Evolutionary conservation across 2,113 vertebrate species (phyloP).

Genomic region (Apus apus): DNA sequence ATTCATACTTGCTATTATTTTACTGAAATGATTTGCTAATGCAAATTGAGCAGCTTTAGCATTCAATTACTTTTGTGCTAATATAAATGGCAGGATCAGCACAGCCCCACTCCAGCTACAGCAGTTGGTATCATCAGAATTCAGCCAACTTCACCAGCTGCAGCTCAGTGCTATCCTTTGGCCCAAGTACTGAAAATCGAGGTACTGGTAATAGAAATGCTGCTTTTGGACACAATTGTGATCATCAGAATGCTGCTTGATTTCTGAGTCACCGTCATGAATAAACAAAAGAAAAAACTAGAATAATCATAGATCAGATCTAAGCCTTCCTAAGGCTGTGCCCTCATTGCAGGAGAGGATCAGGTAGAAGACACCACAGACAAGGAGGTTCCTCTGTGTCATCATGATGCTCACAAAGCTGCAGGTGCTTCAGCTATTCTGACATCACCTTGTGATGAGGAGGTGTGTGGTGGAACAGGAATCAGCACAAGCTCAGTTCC

Average conservation of each 20-base stretch:
- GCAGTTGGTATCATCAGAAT: constrained; percentile 27
- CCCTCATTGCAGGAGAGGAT: not conserved
- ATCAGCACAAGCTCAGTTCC: not conserved
- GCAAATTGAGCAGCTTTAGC: constrained; percentile 47
- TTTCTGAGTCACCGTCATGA: not conserved
- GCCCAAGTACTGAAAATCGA: not conserved
- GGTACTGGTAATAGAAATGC: not conserved
- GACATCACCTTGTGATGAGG: not conserved
- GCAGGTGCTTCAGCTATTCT: not conserved
- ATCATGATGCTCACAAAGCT: not conserved
- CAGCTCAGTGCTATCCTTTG: constrained; percentile 7
- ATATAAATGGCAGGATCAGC: constrained; percentile 50
- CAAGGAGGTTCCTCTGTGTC: not conserved
- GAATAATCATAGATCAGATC: not conserved
- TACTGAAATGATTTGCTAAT: constrained; percentile 54
- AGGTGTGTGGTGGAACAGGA: not conserved
- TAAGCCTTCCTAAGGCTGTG: not conserved
- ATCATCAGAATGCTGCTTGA: not conserved
- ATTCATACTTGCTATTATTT: constrained; percentile 52
- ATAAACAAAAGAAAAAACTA: not conserved
- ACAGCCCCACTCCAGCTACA: not conserved
- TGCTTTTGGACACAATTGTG: not conserved
- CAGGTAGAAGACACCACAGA: not conserved
- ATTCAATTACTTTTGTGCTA: constrained; percentile 61
- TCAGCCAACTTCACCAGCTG: constrained; percentile 49